phyloP scores from a whole-genome alignment of 2,888 invertebrate species.

The Lepeophtheirus nordmannii region DNA sequence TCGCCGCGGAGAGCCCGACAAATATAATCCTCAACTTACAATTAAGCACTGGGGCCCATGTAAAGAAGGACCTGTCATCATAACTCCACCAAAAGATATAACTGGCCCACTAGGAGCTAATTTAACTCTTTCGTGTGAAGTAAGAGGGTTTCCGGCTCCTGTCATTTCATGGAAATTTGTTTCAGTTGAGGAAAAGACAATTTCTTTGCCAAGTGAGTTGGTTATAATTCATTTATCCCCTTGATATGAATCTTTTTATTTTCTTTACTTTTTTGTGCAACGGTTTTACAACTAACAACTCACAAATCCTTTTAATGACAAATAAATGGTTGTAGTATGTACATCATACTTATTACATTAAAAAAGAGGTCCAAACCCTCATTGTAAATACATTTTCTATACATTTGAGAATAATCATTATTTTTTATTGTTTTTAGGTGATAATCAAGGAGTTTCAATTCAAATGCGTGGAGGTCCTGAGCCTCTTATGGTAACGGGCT shows the following conservation, averaged over 20 bases:
- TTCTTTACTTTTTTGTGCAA: not conserved
- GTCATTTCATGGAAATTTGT: constrained; percentile 22
- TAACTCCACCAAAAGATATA: constrained; percentile 6
- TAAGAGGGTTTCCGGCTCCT: constrained; percentile 21
- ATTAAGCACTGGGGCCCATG: constrained; percentile 19
- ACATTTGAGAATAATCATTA: not conserved
- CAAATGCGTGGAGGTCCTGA: constrained; percentile 25
- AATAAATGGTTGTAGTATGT: too few relatives aligned
- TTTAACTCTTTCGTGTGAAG: constrained; percentile 22
- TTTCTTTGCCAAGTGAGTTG: constrained; percentile 22
- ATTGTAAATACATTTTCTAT: too few relatives aligned
- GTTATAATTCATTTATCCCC: not conserved
- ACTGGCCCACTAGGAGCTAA: constrained; percentile 19
- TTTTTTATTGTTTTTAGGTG: constrained; percentile 8
- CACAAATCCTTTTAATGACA: too few relatives aligned
- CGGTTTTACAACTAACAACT: too few relatives aligned
- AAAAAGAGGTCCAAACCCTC: too few relatives aligned
- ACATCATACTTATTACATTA: not conserved
- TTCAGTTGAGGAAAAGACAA: constrained; percentile 8
- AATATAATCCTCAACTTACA: constrained; percentile 11
- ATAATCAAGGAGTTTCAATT: constrained; percentile 19
- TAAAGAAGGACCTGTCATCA: constrained; percentile 18
- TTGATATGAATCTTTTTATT: not conserved
- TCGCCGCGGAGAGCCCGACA: not conserved
- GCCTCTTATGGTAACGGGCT: constrained; percentile 20